Conservation (phyloP, 2,113 vertebrate species). For the Plestiodon gilberti region DNA sequence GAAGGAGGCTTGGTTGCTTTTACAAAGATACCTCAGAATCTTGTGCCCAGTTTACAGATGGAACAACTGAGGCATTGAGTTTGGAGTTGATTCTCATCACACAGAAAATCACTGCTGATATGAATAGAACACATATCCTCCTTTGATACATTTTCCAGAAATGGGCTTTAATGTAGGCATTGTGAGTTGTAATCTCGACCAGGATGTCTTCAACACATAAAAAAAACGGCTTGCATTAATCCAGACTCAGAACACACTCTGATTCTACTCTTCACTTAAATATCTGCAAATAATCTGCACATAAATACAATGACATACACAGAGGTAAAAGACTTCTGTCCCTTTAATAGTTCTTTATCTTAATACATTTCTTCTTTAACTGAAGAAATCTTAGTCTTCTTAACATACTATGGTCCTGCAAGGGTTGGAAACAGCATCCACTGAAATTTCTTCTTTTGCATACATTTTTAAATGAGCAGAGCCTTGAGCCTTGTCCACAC, state of each 20-base stretch:
- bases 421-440: not conserved
- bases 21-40: not conserved
- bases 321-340: not conserved
- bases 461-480: too few species aligned
- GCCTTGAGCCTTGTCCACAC: not conserved
- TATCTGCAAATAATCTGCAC: not conserved
- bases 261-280: not conserved
- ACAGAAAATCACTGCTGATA: not conserved
- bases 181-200: not conserved
- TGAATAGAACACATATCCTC: not conserved
- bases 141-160: not conserved
- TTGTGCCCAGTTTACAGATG: not conserved
- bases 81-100: not conserved
- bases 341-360: not conserved
- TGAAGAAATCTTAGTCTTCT: too few species aligned
- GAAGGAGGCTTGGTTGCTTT: not conserved
- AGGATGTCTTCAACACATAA: too few species aligned
- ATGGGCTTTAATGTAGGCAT: not conserved
- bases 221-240: not conserved
- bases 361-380: too few species aligned
- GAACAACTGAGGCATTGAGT: not conserved
- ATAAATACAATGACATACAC: not conserved
- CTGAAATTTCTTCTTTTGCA: not conserved
- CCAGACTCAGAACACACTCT: not conserved
- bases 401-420: not conserved